Conservation (phyloP, 2,888 invertebrate species). For the Psylliodes chrysocephalus region DNA sequence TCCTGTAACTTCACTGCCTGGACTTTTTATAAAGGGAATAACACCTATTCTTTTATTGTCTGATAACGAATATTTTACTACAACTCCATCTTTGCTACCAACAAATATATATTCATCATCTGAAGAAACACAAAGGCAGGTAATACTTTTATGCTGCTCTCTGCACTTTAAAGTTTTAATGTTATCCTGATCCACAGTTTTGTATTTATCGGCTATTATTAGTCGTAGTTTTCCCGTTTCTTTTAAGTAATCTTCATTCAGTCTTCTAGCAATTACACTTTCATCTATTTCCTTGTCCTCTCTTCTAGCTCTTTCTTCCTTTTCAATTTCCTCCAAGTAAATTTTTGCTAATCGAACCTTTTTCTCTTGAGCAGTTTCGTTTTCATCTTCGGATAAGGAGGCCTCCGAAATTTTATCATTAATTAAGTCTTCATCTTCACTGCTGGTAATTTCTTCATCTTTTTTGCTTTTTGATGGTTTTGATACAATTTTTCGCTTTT, state of each 20-base stretch:
- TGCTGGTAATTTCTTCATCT: constrained; percentile 73
- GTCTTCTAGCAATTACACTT: constrained; percentile 76
- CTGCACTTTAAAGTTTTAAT: constrained; percentile 73
- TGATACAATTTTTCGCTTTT: constrained; percentile 43
- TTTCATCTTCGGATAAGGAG: constrained; percentile 69
- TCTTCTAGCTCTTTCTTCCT: constrained; percentile 77
- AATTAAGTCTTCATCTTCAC: constrained; percentile 72
- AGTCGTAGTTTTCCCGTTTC: constrained; percentile 83
- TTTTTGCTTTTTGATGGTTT: constrained; percentile 29
- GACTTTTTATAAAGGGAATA: constrained; percentile 64
- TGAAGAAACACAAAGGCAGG: constrained; percentile 81
- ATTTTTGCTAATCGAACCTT: constrained; percentile 89
- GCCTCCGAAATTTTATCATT: constrained; percentile 66
- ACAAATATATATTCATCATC: constrained; percentile 80
- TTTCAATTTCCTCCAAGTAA: constrained; percentile 87
- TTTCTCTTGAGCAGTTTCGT: constrained; percentile 91
- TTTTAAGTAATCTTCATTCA: constrained; percentile 87
- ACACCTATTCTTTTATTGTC: constrained; percentile 72
- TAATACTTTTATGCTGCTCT: constrained; percentile 82
- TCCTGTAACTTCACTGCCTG: constrained; percentile 50
- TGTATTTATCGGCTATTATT: constrained; percentile 75
- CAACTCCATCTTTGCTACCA: constrained; percentile 87
- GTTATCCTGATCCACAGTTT: constrained; percentile 60
- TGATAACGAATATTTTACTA: constrained; percentile 84
- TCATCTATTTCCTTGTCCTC: constrained; percentile 75